Evolutionary conservation across 2,797 vertebrate species (phyloP), one percentile per base, ranked within the genome.

Genomic region (Smutsia temminckii): DNA sequence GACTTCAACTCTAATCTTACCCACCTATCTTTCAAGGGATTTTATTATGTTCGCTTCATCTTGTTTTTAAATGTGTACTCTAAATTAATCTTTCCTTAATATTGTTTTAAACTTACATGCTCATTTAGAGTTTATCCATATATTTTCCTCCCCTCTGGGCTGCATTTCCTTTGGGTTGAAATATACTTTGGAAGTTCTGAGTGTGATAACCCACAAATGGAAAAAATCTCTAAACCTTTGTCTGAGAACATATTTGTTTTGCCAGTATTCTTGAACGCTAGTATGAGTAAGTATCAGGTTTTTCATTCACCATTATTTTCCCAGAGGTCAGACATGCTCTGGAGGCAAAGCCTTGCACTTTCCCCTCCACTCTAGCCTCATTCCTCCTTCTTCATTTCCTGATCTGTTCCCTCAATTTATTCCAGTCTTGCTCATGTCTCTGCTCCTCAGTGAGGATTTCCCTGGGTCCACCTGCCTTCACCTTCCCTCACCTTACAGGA

Each of bases 111-210:
- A 29, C 25, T 66, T 40, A 84, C 77, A 32, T 79, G 29, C 20
- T 93, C 32, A 68, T 34, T 87, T 89, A 46, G 34, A 63, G 21
- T 72, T 92, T 85, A 55, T 51, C 27, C 53, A 55, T 69, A 51
- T 42, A 34, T 63, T 79, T 91, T 80, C 32, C 25, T 69, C 13
- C 32, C 11, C 80, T 79, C 20, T 80, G 20, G 8, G n/a, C 20
- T 68, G 59, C 2, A 20, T 59, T 95, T 77, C 17, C 13, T 61
- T 81, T 8, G 9, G 49, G 18, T 20, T 93, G 72, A 51, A 49
- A 64, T 55, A 86, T 16, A 53, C 6, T 57, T 61, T 51, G 46
- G 40, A 64, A 74, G 21, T 53, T 49, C 40, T 92, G 16, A 80
- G 49, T 42, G 2, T 75, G 32, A 66, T 32, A 29, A 75, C 32